Percentiles rank a stretch among this genome's conserved stretches.
Evolutionary conservation across 2,888 invertebrate genomes (phyloP).

Genomic region (Drosophila yooni): DNA sequence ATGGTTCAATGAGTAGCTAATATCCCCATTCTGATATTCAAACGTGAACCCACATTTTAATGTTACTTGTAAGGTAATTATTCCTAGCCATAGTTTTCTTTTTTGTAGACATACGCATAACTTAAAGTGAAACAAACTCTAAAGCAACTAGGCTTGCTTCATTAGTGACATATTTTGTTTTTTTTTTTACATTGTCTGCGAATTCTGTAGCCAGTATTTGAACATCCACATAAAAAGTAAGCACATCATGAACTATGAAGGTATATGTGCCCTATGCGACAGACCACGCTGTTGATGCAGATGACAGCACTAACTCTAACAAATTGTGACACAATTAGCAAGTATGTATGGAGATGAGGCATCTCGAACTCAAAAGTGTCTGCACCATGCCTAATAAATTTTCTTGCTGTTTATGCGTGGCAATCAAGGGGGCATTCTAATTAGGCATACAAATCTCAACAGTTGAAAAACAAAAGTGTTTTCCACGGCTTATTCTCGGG

Average conservation of each 20-base stretch:
- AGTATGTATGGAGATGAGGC: conserved; percentile 1
- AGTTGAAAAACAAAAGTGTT: not conserved
- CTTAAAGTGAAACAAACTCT: not conserved
- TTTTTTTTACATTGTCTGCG: not conserved
- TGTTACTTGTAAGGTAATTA: not conserved
- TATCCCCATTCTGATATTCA: not conserved
- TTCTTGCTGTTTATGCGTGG: conserved; percentile 32
- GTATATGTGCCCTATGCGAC: not conserved
- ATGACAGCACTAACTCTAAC: conserved; percentile 5
- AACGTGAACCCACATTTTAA: not conserved
- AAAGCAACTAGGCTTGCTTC: not conserved
- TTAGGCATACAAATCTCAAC: not conserved
- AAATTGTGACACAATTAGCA: conserved; percentile 11
- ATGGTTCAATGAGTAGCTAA: not conserved
- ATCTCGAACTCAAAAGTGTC: conserved; percentile 1
- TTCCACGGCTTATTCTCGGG: not conserved
- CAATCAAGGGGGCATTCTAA: not conserved
- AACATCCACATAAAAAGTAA: not conserved
- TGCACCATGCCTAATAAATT: conserved; percentile 48
- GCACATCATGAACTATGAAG: not conserved
- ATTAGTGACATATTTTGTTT: not conserved
- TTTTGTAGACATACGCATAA: not conserved
- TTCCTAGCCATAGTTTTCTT: not conserved
- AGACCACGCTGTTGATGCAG: conserved; percentile 9
- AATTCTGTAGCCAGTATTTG: not conserved